These are phyloP conservation scores for Montifringilla adamsi DNA, from an alignment of 2,113 vertebrate genomes.

Conservation along the genomic window DNA sequence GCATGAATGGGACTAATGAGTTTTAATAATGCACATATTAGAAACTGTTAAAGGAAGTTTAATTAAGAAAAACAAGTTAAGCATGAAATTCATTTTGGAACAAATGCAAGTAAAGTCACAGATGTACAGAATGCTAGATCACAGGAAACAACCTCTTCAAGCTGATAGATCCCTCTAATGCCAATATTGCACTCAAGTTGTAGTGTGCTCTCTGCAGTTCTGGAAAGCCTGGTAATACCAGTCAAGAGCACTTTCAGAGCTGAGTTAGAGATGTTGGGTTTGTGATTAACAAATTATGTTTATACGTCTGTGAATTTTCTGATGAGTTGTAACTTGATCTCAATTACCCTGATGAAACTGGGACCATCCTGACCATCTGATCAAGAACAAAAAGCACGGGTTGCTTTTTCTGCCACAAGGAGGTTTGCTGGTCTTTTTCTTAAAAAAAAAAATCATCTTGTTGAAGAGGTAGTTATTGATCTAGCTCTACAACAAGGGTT, in stretches of 20 bases:
- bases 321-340: slow-evolving; percentile 19
- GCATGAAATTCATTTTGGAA: slow-evolving; percentile 76
- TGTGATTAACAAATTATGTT: slow-evolving; percentile 46
- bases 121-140: slow-evolving; percentile 43
- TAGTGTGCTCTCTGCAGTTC: neutral
- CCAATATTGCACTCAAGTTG: neutral
- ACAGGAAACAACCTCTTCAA: slow-evolving; percentile 50
- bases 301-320: neutral
- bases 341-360: neutral
- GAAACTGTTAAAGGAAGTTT: slow-evolving; percentile 73
- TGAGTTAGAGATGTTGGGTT: neutral
- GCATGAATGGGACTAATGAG: slow-evolving; percentile 74
- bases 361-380: neutral
- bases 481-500: neutral
- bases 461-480: slow-evolving; percentile 12
- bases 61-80: slow-evolving; percentile 80
- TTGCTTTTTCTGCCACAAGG: neutral
- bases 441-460: neutral
- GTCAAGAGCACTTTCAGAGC: slow-evolving; percentile 3
- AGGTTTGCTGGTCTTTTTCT: neutral
- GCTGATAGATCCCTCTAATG: slow-evolving; percentile 11
- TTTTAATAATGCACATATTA: slow-evolving; percentile 75
- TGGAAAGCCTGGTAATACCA: neutral
- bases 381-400: neutral
- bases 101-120: slow-evolving; percentile 62